A percentile compares a stretch with the other conserved stretches of the same genome.
Conservation (phyloP, 2,797 vertebrate genomes). For the Rallus crepitans region DNA sequence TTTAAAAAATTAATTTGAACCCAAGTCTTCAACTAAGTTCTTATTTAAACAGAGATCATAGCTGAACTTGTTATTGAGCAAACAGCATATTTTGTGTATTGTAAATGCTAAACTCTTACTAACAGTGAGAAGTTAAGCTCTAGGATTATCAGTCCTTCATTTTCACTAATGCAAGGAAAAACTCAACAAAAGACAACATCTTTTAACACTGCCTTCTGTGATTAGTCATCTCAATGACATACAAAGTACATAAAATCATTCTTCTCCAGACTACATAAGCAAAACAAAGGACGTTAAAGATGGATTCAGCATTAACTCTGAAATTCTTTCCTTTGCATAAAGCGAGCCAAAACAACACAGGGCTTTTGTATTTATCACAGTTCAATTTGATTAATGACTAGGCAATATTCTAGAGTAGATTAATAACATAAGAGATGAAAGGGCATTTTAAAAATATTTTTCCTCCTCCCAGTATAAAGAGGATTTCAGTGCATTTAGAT, state of each 20-base stretch:
- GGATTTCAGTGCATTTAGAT: constrained; percentile 69
- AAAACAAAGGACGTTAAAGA: constrained; percentile 39
- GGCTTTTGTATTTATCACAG: neutral
- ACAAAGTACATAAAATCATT: neutral
- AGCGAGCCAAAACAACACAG: neutral
- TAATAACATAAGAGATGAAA: constrained; percentile 62
- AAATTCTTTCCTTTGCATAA: constrained; percentile 5
- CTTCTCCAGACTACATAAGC: neutral
- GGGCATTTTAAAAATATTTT: constrained; percentile 43
- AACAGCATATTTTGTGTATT: neutral
- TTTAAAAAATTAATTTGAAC: neutral
- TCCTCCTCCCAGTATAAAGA: constrained; percentile 46
- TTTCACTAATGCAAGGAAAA: constrained; percentile 14
- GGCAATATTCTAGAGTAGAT: constrained; percentile 63
- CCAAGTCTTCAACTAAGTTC: neutral
- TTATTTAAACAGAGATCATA: neutral
- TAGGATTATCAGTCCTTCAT: neutral
- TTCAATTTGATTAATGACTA: constrained; percentile 71
- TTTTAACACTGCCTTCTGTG: constrained; percentile 5
- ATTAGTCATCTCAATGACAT: neutral
- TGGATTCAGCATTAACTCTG: neutral
- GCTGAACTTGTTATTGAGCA: neutral
- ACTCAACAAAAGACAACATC: neutral
- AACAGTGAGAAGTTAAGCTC: neutral
- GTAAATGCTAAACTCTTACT: neutral